Evolutionary conservation across 2,797 vertebrate genomes (phyloP), one percentile per base, ranked within the genome.

Genomic region (Poecilia gillii): DNA sequence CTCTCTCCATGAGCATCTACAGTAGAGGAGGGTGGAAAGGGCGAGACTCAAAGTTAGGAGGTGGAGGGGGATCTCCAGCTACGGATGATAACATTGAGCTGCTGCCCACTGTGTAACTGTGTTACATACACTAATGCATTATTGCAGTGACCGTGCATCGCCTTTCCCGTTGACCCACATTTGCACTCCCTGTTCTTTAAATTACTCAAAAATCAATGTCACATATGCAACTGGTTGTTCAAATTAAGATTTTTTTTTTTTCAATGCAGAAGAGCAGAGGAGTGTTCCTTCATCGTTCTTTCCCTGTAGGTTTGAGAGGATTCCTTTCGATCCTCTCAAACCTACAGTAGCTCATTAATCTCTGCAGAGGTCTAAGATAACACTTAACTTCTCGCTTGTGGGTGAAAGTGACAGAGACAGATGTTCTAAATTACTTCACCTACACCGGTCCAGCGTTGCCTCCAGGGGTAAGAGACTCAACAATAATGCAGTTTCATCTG

Each of bases 91-190:
- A 84, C 84, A 82, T 46, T 73, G 91, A 76, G 86, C 82, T 82
- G 84, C 88, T 90, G 88, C 90, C 88, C 91, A 90, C 90, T 28
- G 57, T 92, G 90, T 94, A 95, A 94, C 91, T 93, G 91, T 86
- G 90, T 90, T 92, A 93, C 89, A 89, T 89, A 93, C 93, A 93
- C 92, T 84, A 84, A 91, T 92, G 88, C 75, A 83, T 79, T 90
- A 82, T 82, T 85, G 83, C 88, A 80, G 85, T 46, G 39, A 68
- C 76, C 74, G 45, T 25, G 78, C 78, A 1, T 72, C 20, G 81
- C 84, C 84, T 89, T 79, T 84, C 85, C 80, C 72, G 76, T 80
- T 91, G 90, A 93, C 91, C 93, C 90, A 91, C 81, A 85, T 88
- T 81, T 6, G n/a, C 41, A 16, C 75, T 73, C 75, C 31, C 87